Evolutionary conservation across 2,888 invertebrate genomes (phyloP), one percentile per base, ranked within the genome.

Genomic region (Oasisia sp.): DNA sequence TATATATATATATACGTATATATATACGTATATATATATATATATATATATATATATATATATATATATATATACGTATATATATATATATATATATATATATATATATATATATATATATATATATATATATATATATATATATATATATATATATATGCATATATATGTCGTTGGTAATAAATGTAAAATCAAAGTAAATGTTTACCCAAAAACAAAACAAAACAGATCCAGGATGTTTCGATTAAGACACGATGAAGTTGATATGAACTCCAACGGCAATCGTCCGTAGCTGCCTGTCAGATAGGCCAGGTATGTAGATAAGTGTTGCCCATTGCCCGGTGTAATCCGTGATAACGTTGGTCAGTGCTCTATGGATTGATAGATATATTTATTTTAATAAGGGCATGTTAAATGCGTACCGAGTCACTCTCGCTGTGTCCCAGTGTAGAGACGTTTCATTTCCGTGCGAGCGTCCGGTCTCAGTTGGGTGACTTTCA

Each of bases 271-370:
- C 74, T 27, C 27, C 14, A n/a, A 27, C 27, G 14, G 19, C 7
- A 74, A 19, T 74, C 74, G 7, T n/a, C 74, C 27, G 74, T 19
- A 74, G n/a, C 27, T 74, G 14, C 14, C 27, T 19, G 5, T 27
- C 74, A 27, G 74, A 74, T 74, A 74, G 74, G 74, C 19, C 14
- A 74, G 74, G 74, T 74, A 74, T 74, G 74, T n/a, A 74, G 74
- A 74, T 74, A 74, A 74, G 74, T 74, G 27, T 74, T 74, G 74
- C 74, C 27, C 74, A 74, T 74, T 74, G 74, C 74, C 74, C 74
- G 74, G 7, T 19, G 27, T 74, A 74, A 74, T 74, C 74, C 74
- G 74, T 0, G 74, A 74, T 74, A 74, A 74, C 74, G 74, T n/a
- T 74, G 74, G 74, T 74, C 74, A 74, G 27, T 74, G 74, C 27